Evolutionary conservation across 2,888 invertebrate species (phyloP).

Genomic region (Nasonia oneida): DNA sequence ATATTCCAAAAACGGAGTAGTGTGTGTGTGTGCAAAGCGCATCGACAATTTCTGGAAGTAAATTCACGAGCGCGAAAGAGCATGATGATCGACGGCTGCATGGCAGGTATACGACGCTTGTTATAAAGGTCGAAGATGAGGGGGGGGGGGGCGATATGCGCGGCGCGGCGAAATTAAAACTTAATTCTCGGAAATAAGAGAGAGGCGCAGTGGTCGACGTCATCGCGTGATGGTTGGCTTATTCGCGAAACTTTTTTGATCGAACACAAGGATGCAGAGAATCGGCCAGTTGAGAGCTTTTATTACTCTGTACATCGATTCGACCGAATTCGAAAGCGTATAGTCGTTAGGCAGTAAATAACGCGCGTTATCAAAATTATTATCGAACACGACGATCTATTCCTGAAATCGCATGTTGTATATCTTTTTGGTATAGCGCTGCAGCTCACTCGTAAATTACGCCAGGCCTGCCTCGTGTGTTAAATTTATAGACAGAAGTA

Average conservation of each 20-base stretch:
- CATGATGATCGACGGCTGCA: not conserved
- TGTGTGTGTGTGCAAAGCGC: conserved; percentile 10
- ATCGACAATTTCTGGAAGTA: conserved; percentile 15
- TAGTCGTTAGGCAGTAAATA: not conserved
- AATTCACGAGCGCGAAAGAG: conserved; percentile 1
- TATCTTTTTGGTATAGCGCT: not conserved
- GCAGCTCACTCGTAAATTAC: not conserved
- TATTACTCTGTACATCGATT: not conserved
- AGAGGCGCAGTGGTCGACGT: not conserved
- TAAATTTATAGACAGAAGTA: conserved; percentile 28
- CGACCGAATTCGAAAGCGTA: not conserved
- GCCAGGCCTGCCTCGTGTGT: not conserved
- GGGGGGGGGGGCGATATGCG: conserved; percentile 61
- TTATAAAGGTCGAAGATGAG: conserved; percentile 59
- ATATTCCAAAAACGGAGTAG: too few relatives aligned
- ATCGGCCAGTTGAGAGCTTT: not conserved
- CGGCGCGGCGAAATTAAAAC: conserved; percentile 62
- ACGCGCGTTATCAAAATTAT: conserved; percentile 10
- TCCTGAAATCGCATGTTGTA: conserved; percentile 1
- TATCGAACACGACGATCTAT: conserved; percentile 11
- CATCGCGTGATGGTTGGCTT: conserved; percentile 16
- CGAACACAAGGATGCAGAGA: not conserved
- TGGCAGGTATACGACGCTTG: conserved; percentile 21
- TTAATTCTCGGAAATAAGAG: conserved; percentile 63
- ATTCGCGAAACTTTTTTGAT: not conserved